A percentile compares a stretch with the other conserved stretches of the same genome.
These are phyloP conservation scores for Proterorhinus semilunaris DNA, from an alignment of 2,113 vertebrate genomes.

Conservation along the genomic window DNA sequence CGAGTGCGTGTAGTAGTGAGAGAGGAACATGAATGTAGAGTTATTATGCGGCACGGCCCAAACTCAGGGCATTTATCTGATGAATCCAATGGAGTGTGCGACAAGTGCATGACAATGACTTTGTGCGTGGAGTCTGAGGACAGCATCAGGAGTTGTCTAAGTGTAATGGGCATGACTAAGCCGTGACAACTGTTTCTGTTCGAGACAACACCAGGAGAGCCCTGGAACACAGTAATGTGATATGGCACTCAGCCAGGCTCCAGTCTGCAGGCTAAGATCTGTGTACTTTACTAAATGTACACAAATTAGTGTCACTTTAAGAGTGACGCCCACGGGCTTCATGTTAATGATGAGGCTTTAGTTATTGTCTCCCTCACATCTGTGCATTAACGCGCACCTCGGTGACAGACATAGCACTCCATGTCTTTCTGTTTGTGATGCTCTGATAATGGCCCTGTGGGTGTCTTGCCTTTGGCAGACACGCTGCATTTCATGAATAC, in stretches of 20 bases:
- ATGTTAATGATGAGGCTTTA: slow-evolving; percentile 53
- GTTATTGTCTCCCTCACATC: slow-evolving; percentile 48
- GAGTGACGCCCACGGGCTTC: slow-evolving; percentile 58
- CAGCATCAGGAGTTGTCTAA: slow-evolving; percentile 50
- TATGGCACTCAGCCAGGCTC: slow-evolving; percentile 57
- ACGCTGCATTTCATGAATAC: slow-evolving; percentile 69
- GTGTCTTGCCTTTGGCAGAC: slow-evolving; percentile 60
- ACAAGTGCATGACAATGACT: slow-evolving; percentile 55
- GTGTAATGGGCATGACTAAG: slow-evolving; percentile 65
- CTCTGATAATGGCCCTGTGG: slow-evolving; percentile 60
- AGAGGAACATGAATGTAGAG: slow-evolving; percentile 25
- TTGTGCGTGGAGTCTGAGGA: slow-evolving; percentile 50
- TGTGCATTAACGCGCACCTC: slow-evolving; percentile 27
- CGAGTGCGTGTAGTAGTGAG: slow-evolving; percentile 17
- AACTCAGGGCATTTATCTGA: slow-evolving; percentile 34
- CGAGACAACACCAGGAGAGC: slow-evolving; percentile 61
- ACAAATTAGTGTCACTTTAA: slow-evolving; percentile 73
- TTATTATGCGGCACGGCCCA: slow-evolving; percentile 31
- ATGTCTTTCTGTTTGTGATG: slow-evolving; percentile 45
- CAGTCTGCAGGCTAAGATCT: slow-evolving; percentile 59
- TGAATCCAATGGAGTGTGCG: slow-evolving; percentile 30
- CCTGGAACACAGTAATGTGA: slow-evolving; percentile 60
- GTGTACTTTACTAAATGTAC: slow-evolving; percentile 66
- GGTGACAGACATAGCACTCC: slow-evolving; percentile 40
- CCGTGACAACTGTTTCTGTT: slow-evolving; percentile 65